Percentiles rank a stretch among this genome's conserved stretches.
These are phyloP conservation scores for Sylvia atricapilla DNA, from an alignment of 2,113 vertebrate genomes.

Conservation along the genomic window DNA sequence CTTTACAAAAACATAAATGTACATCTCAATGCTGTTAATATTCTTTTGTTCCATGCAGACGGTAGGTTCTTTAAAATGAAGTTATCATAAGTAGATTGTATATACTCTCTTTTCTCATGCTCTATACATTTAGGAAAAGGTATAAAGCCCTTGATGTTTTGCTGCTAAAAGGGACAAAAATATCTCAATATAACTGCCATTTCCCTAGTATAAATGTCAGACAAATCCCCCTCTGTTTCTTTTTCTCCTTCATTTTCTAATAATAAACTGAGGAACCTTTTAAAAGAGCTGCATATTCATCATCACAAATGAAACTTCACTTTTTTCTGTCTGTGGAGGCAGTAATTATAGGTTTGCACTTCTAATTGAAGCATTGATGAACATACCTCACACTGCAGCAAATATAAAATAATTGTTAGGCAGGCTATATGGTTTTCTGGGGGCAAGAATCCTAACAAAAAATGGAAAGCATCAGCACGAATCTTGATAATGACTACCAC, in stretches of 20 bases:
- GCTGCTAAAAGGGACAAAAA: slow-evolving; percentile 7
- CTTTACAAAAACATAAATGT: not conserved
- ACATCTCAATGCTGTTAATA: not conserved
- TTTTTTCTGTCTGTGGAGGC: slow-evolving; percentile 14
- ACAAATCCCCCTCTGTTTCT: slow-evolving; percentile 27
- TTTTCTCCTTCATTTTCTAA: slow-evolving; percentile 45
- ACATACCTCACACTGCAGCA: not conserved
- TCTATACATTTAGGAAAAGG: not conserved
- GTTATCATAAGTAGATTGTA: not conserved
- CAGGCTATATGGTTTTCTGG: not conserved
- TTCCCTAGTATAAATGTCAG: slow-evolving; percentile 21
- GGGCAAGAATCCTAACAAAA: not conserved
- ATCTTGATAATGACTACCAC: not conserved
- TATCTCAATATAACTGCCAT: not conserved
- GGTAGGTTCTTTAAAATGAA: not conserved
- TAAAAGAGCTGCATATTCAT: slow-evolving; percentile 25
- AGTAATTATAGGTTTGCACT: slow-evolving; percentile 48
- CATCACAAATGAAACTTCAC: slow-evolving; percentile 42
- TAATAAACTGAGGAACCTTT: slow-evolving; percentile 47
- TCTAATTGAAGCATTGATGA: slow-evolving; percentile 54
- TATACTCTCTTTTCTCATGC: not conserved
- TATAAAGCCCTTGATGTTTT: not conserved
- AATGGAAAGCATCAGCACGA: slow-evolving; percentile 13
- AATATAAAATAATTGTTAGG: slow-evolving; percentile 47
- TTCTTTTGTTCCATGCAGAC: not conserved